A percentile compares a stretch with the other conserved stretches of the same genome.
These are phyloP conservation scores for Smutsia temminckii DNA, from an alignment of 2,797 vertebrate genomes.

Conservation along the genomic window DNA sequence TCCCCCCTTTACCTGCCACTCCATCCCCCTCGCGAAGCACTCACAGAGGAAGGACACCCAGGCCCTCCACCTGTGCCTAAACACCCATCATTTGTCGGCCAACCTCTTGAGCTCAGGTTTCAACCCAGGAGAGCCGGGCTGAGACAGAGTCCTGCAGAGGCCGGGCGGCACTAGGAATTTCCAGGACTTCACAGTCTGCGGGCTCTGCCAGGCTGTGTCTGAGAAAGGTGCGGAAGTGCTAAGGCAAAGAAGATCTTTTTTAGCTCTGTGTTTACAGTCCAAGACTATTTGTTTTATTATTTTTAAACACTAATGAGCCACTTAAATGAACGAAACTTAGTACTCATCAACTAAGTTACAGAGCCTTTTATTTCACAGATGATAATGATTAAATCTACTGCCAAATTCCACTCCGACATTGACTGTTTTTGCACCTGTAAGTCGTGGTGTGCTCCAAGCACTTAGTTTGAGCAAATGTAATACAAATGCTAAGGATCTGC, in stretches of 20 bases:
- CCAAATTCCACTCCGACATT: neutral
- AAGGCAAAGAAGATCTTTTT: neutral
- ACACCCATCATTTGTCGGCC: neutral
- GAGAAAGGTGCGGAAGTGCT: neutral
- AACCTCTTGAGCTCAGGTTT: neutral
- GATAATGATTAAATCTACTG: neutral
- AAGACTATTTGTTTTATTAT: neutral
- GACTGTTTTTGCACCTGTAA: constrained; percentile 42
- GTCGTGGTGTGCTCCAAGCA: neutral
- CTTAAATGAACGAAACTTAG: constrained; percentile 17
- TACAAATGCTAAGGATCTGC: neutral
- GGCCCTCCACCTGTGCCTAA: neutral
- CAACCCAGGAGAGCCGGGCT: neutral
- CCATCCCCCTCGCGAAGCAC: neutral
- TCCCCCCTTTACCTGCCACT: neutral
- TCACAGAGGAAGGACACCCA: no score
- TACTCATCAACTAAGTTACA: neutral
- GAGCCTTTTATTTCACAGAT: neutral
- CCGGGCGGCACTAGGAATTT: no score
- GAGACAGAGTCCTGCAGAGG: neutral
- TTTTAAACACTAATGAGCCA: neutral
- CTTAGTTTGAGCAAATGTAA: neutral
- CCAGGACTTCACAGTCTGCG: neutral
- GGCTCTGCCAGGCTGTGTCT: neutral
- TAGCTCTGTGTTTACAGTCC: neutral